Evolutionary conservation across 2,797 vertebrate genomes (phyloP).

Genomic region (Dromococcyx pavoninus): DNA sequence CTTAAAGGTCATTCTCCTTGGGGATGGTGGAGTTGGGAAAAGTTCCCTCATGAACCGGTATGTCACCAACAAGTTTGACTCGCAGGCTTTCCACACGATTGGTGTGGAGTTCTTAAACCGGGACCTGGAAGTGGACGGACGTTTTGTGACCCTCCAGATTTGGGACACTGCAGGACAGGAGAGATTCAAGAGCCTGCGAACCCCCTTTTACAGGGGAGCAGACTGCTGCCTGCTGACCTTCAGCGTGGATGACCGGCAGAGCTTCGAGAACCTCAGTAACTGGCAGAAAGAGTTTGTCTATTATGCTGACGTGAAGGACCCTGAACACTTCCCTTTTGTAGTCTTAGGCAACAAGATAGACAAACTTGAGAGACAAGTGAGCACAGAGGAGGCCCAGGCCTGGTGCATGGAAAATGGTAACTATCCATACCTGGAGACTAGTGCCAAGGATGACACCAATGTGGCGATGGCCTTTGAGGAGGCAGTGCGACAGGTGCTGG

Average conservation of each 20-base stretch:
- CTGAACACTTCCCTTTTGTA: slow-evolving; percentile 93
- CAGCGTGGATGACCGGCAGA: slow-evolving; percentile 93
- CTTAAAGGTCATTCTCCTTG: slow-evolving; percentile 95
- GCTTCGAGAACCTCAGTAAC: slow-evolving; percentile 93
- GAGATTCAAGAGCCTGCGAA: slow-evolving; percentile 95
- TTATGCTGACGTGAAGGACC: slow-evolving; percentile 93
- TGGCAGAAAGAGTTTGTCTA: slow-evolving; percentile 98
- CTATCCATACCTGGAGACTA: slow-evolving; percentile 96
- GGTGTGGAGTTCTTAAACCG: slow-evolving; percentile 97
- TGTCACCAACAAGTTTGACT: slow-evolving; percentile 96
- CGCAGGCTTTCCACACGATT: slow-evolving; percentile 97
- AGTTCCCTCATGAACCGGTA: slow-evolving; percentile 99
- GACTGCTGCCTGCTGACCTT: slow-evolving; percentile 98
- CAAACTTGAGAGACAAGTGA: slow-evolving; percentile 89
- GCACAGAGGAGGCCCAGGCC: slow-evolving; percentile 88
- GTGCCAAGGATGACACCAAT: slow-evolving; percentile 97
- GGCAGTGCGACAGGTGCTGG: slow-evolving; percentile 92
- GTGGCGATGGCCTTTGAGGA: slow-evolving; percentile 94
- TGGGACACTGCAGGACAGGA: slow-evolving; percentile 99
- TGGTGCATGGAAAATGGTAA: slow-evolving; percentile 94
- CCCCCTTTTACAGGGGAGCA: slow-evolving; percentile 94
- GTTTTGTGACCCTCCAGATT: slow-evolving; percentile 95
- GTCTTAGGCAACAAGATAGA: slow-evolving; percentile 97
- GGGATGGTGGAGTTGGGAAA: slow-evolving; percentile 97
- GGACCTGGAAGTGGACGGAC: slow-evolving; percentile 95